Base-by-base conservation (phyloP, 1,140 invertebrate genomes). In the Eriocheir sinensis region DNA sequence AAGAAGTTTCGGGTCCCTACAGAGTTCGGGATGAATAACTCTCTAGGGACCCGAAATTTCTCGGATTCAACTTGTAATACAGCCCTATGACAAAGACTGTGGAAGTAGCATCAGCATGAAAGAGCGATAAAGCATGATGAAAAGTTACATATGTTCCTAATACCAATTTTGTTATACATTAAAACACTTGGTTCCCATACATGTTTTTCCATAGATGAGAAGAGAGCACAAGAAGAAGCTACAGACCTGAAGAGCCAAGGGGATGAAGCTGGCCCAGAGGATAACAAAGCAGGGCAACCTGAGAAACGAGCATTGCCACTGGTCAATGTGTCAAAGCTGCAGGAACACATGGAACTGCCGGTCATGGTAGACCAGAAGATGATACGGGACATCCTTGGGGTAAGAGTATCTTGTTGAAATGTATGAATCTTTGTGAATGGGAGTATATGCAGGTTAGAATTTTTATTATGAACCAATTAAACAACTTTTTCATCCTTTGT, bases 361-460 rank as follows among this genome's bases (percentile, higher is more conserved):
- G 38, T 92, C 12, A 48, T 88, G 32, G 81, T 91, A 27, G 89
- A 91, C 80, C 0, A 40, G 40, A 94, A 94, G 89, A 91, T 94
- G 93, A 94, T 94, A 30, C 80, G 91, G 32, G 89, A 94, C n/a
- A 38, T 94, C 27, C 44, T 94, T 8, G 93, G 93, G 89, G 93
- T 94, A 30, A 94, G 89, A 36, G 12, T 60, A 27, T 8, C 17
- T 48, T 36, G 34, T 88, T 21, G 15, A 32, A 15, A 21, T 83
- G 30, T 15, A 72, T n/a, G n/a, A n/a, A n/a, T n/a, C n/a, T n/a
- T 72, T 72, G n/a, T n/a, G n/a, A n/a, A n/a, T n/a, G n/a, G n/a
- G n/a, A n/a, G n/a, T n/a, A n/a, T n/a, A n/a, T n/a, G n/a, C n/a
- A n/a, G n/a, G n/a, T n/a, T n/a, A n/a, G n/a, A n/a, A n/a, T n/a